Base-by-base conservation (phyloP, 2,888 invertebrate genomes). In the Lomographa bimaculata region DNA sequence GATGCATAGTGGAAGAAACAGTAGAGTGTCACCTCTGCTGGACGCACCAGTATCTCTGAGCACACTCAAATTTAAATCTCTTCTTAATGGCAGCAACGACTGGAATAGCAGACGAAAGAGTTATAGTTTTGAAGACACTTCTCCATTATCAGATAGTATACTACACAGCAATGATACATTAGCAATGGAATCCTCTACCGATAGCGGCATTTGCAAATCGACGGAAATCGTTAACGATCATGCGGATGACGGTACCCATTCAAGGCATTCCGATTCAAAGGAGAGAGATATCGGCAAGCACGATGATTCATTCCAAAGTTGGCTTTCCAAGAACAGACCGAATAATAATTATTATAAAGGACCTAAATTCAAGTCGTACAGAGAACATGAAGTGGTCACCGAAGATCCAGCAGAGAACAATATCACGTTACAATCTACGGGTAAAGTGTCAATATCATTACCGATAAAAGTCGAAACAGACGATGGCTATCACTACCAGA, bases 91-190 rank as follows among this genome's bases (percentile, higher is more conserved):
- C 21, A 81, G 70, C 47, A 82, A 72, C 34, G 92, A 93, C 57
- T 95, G 95, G 94, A 93, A 93, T 62, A 90, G 92, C 44, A 86
- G 95, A 51, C 87, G 95, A 50, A 95, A 95, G 75, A 95, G 95
- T 7, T 95, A 95, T 63, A 94, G 95, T 39, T 95, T 95, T 61
- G 89, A 89, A 71, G 84, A 86, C 35, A 80, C 86, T 1, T 71
- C 78, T 12, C 77, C 85, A 7, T 44, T 79, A 19, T 72, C 74
- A 46, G 80, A 81, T 63, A 71, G 59, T 21, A 71, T 72, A 26
- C 53, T 70, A 33, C 72, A 77, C 42, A 72, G 64, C 42, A 90
- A 87, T 55, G 89, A 85, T 39, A 90, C 87, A 50, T 72, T 89
- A 46, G 89, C 91, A 1, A 92, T 93, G 63, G 94, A 94, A 67